Conservation (phyloP, 2,888 invertebrate species). For the Epicampocera succincta region DNA sequence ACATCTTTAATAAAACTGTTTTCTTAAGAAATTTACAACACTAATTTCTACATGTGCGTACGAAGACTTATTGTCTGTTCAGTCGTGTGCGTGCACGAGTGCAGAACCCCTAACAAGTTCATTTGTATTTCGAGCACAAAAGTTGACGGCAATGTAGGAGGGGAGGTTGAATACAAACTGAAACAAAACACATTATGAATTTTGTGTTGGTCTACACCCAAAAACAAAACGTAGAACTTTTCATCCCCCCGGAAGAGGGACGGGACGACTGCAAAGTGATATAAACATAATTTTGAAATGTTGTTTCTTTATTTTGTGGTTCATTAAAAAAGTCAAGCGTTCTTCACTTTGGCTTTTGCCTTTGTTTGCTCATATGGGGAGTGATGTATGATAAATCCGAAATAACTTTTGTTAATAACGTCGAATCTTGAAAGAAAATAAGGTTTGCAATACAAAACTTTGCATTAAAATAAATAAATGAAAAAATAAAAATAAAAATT, state of each 20-base stretch:
- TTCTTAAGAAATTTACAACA: constrained; percentile 17
- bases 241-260: not conserved
- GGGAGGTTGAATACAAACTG: not conserved
- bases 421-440: too few relatives aligned
- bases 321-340: constrained; percentile 44
- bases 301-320: constrained; percentile 51
- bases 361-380: not conserved
- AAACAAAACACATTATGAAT: constrained; percentile 29
- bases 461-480: too few relatives aligned
- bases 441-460: too few relatives aligned
- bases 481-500: too few relatives aligned
- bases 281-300: constrained; percentile 39
- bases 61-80: not conserved
- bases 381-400: not conserved
- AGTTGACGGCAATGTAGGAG: not conserved
- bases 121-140: constrained; percentile 35
- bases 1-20: not conserved
- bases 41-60: constrained; percentile 6
- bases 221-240: constrained; percentile 8
- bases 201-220: constrained; percentile 26
- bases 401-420: too few relatives aligned
- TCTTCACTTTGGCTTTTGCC: not conserved
- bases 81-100: not conserved
- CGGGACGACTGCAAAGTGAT: constrained; percentile 7
- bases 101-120: constrained; percentile 35